Evolutionary conservation across 2,888 invertebrate genomes (phyloP).

Genomic region (Heteromurus nitidus): DNA sequence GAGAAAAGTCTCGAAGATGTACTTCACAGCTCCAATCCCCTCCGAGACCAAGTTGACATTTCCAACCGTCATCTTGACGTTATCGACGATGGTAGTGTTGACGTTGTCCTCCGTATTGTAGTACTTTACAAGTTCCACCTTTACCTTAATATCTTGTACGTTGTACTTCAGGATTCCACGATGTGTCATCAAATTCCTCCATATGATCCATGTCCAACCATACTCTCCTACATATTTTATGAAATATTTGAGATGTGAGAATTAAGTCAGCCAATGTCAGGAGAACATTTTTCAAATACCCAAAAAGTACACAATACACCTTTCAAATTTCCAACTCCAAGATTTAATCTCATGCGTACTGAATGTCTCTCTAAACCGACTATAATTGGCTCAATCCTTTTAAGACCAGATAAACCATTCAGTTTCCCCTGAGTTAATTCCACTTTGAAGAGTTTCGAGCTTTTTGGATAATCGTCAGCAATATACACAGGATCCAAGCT

Average conservation of each 20-base stretch:
- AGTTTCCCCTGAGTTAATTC: slow-evolving; percentile 57
- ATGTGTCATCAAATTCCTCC: slow-evolving; percentile 42
- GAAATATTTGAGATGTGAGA: neutral
- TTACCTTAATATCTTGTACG: slow-evolving; percentile 71
- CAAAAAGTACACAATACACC: slow-evolving; percentile 18
- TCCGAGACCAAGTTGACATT: slow-evolving; percentile 88
- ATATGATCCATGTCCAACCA: slow-evolving; percentile 49
- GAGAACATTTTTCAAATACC: neutral
- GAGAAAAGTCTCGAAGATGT: slow-evolving; percentile 85
- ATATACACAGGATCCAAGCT: slow-evolving; percentile 50
- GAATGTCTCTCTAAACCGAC: slow-evolving; percentile 60
- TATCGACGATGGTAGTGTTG: slow-evolving; percentile 82
- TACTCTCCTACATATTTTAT: slow-evolving; percentile 40
- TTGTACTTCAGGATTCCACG: slow-evolving; percentile 39
- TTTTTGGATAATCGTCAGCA: slow-evolving; percentile 55
- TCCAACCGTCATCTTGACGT: slow-evolving; percentile 86
- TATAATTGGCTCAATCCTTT: slow-evolving; percentile 53
- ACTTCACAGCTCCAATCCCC: slow-evolving; percentile 91
- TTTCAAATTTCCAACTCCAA: slow-evolving; percentile 54
- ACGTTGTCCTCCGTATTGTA: slow-evolving; percentile 78
- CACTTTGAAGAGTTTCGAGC: slow-evolving; percentile 47
- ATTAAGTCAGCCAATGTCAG: too few relatives aligned
- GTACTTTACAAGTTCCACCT: slow-evolving; percentile 45
- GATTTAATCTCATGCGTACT: slow-evolving; percentile 53
- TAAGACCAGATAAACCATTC: slow-evolving; percentile 40